Evolutionary conservation across 2,113 vertebrate species (phyloP), one percentile per base, ranked within the genome.

Genomic region (Oceanites oceanicus): DNA sequence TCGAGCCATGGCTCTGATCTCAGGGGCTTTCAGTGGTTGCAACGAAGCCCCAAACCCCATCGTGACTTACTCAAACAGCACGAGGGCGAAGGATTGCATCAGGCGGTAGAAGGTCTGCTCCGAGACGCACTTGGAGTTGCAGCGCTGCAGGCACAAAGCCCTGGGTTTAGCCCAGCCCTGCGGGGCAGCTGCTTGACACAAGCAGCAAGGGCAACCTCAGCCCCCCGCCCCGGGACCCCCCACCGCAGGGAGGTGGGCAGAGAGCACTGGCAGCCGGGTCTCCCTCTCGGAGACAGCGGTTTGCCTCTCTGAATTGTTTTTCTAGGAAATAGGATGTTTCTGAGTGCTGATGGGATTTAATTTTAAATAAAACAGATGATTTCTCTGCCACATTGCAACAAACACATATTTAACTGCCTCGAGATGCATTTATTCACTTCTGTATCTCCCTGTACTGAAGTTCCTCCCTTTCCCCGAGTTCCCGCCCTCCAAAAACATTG

Each of bases 31-130:
- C 1, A 3, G 68, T 20, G 55, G 11, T 6, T 2, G 4, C 76
- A 59, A 13, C 0, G 0, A 20, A 53, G 13, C 6, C 71, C 78
- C 59, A 11, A 10, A 12, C 9, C 7, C 3, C 22, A 25, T 38
- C 40, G 2, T 12, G 4, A 99, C 99, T 99, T 96, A 99, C 99
- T 99, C 99, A 8, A 99, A 99, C 10, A 99, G 98, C 44, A 99
- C 99, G 1, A 99, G 99, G 0, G 99, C 99, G 4, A 99, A 99
- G 0, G 99, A 99, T 98, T 99, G 99, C 89, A 99, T 99, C 97
- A 99, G 98, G 88, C 99, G 98, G 97, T 99, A 99, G 98, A 99
- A 99, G 44, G 99, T 99, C 40, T 99, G 98, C 92, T 99, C 99
- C 0, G 99, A 99, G 76, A 99, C 99, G 5, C 99, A 99, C 92